Percentiles rank a stretch among this genome's conserved stretches.
phyloP scores from a whole-genome alignment of 2,888 invertebrate genomes.

The Thecocarcelia acutangulata region DNA sequence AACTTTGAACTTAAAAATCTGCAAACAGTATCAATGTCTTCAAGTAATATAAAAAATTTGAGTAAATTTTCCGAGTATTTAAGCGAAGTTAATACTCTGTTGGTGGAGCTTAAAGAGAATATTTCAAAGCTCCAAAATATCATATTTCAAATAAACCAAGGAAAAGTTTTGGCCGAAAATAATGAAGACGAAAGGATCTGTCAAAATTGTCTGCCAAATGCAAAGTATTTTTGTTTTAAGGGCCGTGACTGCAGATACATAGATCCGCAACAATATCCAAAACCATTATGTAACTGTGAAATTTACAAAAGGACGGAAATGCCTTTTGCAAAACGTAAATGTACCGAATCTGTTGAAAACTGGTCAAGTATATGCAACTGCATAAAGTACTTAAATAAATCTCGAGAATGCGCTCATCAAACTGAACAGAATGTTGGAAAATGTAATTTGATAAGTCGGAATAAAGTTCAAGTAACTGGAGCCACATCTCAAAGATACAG shows the following conservation, averaged over 20 bases:
- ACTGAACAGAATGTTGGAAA: too few relatives aligned
- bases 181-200: background rate
- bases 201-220: background rate
- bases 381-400: too few relatives aligned
- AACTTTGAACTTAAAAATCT: constrained; percentile 4
- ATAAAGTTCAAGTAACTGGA: too few relatives aligned
- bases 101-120: constrained; percentile 33
- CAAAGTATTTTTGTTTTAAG: background rate
- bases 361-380: too few relatives aligned
- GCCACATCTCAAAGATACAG: too few relatives aligned
- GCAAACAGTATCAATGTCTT: background rate
- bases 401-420: too few relatives aligned
- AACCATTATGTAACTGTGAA: background rate
- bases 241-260: too few relatives aligned
- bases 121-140: constrained; percentile 15
- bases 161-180: background rate
- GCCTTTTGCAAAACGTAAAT: too few relatives aligned
- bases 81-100: constrained; percentile 22
- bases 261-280: background rate
- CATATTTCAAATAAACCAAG: background rate
- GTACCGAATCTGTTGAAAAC: too few relatives aligned
- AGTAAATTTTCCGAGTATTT: constrained; percentile 9
- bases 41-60: constrained; percentile 17
- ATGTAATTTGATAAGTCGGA: too few relatives aligned
- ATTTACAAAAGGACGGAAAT: background rate